A percentile compares a stretch with the other conserved stretches of the same genome.
phyloP scores from a whole-genome alignment of 2,113 vertebrate species.

The Lepisosteus osseus region DNA sequence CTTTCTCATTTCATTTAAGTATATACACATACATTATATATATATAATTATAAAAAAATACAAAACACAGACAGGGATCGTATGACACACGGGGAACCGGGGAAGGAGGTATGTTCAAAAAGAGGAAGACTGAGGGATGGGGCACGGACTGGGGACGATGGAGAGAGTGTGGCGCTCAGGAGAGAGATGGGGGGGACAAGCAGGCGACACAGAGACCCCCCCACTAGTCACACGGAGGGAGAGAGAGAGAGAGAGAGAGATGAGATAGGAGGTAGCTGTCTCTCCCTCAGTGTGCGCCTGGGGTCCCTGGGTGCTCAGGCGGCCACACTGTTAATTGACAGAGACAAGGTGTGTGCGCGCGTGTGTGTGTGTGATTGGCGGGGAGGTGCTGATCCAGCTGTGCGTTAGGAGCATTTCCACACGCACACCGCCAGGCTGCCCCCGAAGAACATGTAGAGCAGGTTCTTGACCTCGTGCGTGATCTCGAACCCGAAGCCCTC shows the following conservation, averaged over 20 bases:
- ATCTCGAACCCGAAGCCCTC: conserved; percentile 95
- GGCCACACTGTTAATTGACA: background rate
- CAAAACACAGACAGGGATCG: background rate
- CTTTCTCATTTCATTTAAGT: conserved; percentile 2
- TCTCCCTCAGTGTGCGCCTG: too few relatives aligned
- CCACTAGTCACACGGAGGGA: background rate
- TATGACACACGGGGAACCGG: background rate
- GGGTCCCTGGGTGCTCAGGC: too few relatives aligned
- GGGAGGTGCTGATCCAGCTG: background rate
- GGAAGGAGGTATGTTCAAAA: background rate
- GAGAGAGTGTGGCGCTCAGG: conserved; percentile 8
- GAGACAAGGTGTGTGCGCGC: conserved; percentile 2
- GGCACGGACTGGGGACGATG: background rate
- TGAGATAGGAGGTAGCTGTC: conserved; percentile 8
- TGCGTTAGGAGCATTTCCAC: conserved; percentile 93
- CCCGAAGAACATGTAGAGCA: conserved; percentile 97
- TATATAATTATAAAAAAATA: background rate
- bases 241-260: conserved; percentile 14
- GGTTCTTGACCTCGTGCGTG: conserved; percentile 92
- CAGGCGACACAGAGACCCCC: too few relatives aligned
- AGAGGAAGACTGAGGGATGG: background rate
- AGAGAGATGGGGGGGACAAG: background rate
- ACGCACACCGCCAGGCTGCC: conserved; percentile 91
- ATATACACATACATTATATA: conserved; percentile 14
- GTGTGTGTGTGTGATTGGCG: conserved; percentile 27